Evolutionary conservation across 2,797 vertebrate species (phyloP).

Genomic region (Fringilla coelebs): DNA sequence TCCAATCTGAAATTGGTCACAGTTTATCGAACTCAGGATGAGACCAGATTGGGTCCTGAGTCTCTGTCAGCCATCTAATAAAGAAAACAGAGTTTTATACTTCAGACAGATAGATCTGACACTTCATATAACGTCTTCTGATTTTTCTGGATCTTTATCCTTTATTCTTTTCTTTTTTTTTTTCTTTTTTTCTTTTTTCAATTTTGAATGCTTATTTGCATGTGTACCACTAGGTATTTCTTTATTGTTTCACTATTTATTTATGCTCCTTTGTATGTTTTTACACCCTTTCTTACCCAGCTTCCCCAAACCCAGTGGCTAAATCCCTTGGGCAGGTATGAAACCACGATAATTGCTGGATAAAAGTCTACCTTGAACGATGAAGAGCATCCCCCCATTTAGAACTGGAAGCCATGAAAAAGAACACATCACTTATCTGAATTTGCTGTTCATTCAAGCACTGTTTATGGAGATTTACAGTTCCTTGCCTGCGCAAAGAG

Average conservation of each 20-base stretch:
- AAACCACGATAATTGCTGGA: neutral
- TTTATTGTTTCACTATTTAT: neutral
- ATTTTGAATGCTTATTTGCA: neutral
- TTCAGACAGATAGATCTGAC: neutral
- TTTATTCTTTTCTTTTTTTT: neutral
- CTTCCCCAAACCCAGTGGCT: neutral
- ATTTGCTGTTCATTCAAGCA: slow-evolving; percentile 62
- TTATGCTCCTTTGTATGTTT: neutral
- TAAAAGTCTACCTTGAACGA: slow-evolving; percentile 35
- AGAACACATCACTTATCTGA: slow-evolving; percentile 57
- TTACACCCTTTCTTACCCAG: neutral
- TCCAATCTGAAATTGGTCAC: slow-evolving; percentile 6
- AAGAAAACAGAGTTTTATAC: neutral
- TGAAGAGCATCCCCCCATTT: slow-evolving; percentile 6
- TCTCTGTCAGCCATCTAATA: neutral
- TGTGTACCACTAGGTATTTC: neutral
- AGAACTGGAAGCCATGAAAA: slow-evolving; percentile 46
- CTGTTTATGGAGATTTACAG: slow-evolving; percentile 66
- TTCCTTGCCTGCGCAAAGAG: slow-evolving; percentile 25
- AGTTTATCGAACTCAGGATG: neutral
- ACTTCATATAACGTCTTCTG: neutral
- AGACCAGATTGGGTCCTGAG: neutral
- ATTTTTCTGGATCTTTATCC: neutral
- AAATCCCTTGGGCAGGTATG: neutral
- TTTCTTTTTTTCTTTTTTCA: neutral